Evolutionary conservation across 2,888 invertebrate species (phyloP), one percentile per base, ranked within the genome.

Genomic region (Trachelus stipa): DNA sequence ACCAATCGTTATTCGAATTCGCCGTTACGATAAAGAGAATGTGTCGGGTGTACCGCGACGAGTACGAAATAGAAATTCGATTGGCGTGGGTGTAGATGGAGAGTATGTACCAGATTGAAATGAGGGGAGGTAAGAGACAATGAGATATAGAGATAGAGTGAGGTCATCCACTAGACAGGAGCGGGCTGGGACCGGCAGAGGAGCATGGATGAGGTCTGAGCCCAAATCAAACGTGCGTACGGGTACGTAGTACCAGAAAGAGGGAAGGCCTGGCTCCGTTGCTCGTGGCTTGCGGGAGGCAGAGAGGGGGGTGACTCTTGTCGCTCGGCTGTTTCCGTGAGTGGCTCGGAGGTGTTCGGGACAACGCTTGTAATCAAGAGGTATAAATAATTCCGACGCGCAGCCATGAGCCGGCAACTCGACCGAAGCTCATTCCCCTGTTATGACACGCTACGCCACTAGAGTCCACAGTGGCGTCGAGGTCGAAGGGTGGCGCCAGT

Each of bases 341-440:
- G 37, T 40, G 76, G 79, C 40, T 85, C 87, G 87, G 83, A 76
- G 30, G 73, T 34, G 76, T 75, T 82, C 84, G 85, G 81, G 79
- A 79, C 86, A 85, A 84, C 85, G 87, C 85, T 85, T 87, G 87
- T 88, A 88, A 89, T 89, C 88, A 87, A 88, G 86, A 85, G 85
- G 86, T 89, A 89, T 89, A 88, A 89, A 89, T 89, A 89, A 89
- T 88, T 89, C 86, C 85, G 85, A 81, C 85, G 83, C 85, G 85
- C 83, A 86, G 86, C 87, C 87, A 86, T 86, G 88, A 87, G 86
- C 83, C 81, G 78, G 40, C 69, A 71, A 69, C 77, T 40, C 77
- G 78, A 33, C 73, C 37, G 79, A 79, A 83, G 85, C 84, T 86
- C 83, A 81, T 86, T 86, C 87, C 85, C 84, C 83, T 84, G 85